Conservation (phyloP, 2,113 vertebrate genomes). For the Oxygymnocypris stewartii region DNA sequence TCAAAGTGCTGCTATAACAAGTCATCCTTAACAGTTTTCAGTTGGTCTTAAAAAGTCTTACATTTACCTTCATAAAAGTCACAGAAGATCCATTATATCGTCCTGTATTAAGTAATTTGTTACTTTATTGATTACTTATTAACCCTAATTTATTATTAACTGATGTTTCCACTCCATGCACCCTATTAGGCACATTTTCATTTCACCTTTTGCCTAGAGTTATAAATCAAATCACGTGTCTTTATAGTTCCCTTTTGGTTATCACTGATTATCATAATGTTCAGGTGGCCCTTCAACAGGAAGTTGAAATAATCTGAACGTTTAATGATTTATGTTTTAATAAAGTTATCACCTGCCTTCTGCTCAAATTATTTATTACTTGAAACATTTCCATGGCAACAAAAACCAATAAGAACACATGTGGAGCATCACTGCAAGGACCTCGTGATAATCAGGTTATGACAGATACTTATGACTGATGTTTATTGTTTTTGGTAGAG, state of each 20-base stretch:
- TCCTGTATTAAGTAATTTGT: neutral
- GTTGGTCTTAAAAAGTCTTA: neutral
- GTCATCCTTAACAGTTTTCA: too few relatives aligned
- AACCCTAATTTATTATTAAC: neutral
- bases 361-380: neutral
- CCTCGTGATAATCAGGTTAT: neutral
- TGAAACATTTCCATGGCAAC: neutral
- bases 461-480: neutral
- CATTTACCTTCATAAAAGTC: neutral
- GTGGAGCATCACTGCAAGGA: neutral
- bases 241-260: neutral
- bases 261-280: neutral
- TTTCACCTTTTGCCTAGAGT: neutral
- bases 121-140: neutral
- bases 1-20: too few relatives aligned
- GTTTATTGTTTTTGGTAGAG: neutral
- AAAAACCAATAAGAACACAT: neutral
- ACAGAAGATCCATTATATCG: neutral
- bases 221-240: neutral
- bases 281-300: neutral
- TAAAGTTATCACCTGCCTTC: neutral
- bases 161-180: neutral
- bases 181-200: too few relatives aligned
- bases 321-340: conserved; percentile 1
- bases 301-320: neutral